Evolutionary conservation across 2,113 vertebrate genomes (phyloP).

Genomic region (Cebus imitator): DNA sequence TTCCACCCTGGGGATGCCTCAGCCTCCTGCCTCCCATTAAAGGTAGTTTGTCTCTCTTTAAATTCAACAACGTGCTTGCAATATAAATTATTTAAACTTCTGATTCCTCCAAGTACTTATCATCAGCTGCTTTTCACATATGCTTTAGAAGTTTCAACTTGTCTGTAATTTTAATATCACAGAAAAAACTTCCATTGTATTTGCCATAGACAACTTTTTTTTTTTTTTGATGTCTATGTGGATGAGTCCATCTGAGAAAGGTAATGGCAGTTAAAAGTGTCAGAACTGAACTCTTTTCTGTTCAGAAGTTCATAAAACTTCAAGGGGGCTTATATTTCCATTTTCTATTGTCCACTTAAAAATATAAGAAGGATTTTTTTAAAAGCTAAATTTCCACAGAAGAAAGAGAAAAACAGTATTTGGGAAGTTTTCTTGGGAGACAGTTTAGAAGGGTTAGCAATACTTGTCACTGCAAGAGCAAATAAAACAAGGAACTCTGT

Average conservation of each 20-base stretch:
- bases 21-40: background rate
- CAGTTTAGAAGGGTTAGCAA: background rate
- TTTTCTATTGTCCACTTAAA: background rate
- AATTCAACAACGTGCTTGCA: background rate
- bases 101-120: constrained; percentile 62
- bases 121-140: constrained; percentile 48
- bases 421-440: background rate
- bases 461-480: background rate
- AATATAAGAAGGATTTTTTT: background rate
- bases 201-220: constrained; percentile 1
- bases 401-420: background rate
- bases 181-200: constrained; percentile 71
- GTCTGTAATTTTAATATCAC: constrained; percentile 69
- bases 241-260: constrained; percentile 49
- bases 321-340: background rate
- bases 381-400: background rate
- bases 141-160: constrained; percentile 69
- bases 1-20: background rate
- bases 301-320: background rate
- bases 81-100: constrained; percentile 67
- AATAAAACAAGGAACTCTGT: background rate
- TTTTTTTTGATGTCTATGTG: constrained; percentile 40
- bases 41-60: background rate
- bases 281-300: background rate
- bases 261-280: background rate